Evolutionary conservation across 1,140 invertebrate genomes (phyloP), one percentile per base, ranked within the genome.

Genomic region (Laodelphax striatellus): DNA sequence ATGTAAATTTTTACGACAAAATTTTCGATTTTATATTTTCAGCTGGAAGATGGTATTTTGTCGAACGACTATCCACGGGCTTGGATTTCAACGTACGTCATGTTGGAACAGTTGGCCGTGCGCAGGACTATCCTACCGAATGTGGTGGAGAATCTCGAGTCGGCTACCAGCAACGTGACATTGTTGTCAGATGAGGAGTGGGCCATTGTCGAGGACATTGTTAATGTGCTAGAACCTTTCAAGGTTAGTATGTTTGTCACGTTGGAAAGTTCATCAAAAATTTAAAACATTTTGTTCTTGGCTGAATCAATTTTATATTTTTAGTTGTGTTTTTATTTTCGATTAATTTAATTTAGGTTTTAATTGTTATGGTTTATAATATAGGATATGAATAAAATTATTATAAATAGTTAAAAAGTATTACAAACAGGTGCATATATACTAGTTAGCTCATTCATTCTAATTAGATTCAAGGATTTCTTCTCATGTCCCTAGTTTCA

Each of bases 41-140:
- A 76, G 73, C 46, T 75, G 9, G 74, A 76, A 8, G 76, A 77
- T 52, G 73, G 70, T 61, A 52, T 63, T 6, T 64, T 79, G 60
- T 28, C 68, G 5, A 69, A 72, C 43, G 77, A 79, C 66, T 76
- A 76, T 66, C 72, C 74, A 5, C 52, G 67, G 22, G 69, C 76
- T 24, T 80, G 78, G 78, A 75, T 73, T 13, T 75, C 77, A 3
- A 79, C 78, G 0, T 77, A 78, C 52, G 72, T 70, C 2, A 79
- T 79, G 77, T 57, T 80, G 1, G 76, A 79, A 54, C 75, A 76
- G 67, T 72, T 79, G 41, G 54, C 73, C 1, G 38, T 70, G 0
- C 65, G 74, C 38, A 69, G 70, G 63, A 69, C 70, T 21, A 69
- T 75, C 3, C 63, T 79, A 3, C 61, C 62, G 10, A 68, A 69